Percentiles rank a stretch among this genome's conserved stretches.
These are phyloP conservation scores for Vulpes lagopus DNA, from an alignment of 2,113 vertebrate species.

Conservation along the genomic window DNA sequence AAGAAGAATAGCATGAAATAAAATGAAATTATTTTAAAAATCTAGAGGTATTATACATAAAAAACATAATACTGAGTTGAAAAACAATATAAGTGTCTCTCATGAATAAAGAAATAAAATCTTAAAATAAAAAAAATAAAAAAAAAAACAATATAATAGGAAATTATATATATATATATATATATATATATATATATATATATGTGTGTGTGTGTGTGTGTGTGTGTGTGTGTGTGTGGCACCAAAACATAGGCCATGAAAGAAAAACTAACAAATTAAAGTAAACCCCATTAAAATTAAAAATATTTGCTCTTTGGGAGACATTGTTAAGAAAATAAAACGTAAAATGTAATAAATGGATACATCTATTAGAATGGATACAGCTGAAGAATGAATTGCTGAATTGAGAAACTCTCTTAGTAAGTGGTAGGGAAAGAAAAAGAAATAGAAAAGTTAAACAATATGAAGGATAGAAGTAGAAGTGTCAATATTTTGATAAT, in stretches of 20 bases:
- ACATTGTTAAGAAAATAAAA: not conserved
- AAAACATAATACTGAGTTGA: not conserved
- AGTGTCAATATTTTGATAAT: not conserved
- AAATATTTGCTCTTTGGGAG: not conserved
- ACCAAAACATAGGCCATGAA: not conserved
- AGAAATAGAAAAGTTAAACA: not conserved
- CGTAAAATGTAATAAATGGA: not conserved
- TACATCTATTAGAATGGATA: not conserved
- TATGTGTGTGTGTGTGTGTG: no score
- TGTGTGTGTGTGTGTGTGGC: not conserved
- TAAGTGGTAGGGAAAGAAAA: not conserved
- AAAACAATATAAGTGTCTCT: not conserved
- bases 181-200: not conserved
- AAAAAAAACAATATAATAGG: not conserved
- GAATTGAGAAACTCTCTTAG: not conserved
- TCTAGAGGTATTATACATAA: not conserved
- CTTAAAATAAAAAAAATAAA: no score
- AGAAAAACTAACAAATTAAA: not conserved
- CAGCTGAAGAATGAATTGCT: not conserved
- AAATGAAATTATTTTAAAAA: not conserved
- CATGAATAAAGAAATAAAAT: no score
- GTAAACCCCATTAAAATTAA: not conserved
- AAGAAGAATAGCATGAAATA: not conserved
- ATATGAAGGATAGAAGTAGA: not conserved
- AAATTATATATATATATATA: not conserved